Evolutionary conservation across 1,140 invertebrate genomes (phyloP).

Genomic region (Luehdorfia chinensis): DNA sequence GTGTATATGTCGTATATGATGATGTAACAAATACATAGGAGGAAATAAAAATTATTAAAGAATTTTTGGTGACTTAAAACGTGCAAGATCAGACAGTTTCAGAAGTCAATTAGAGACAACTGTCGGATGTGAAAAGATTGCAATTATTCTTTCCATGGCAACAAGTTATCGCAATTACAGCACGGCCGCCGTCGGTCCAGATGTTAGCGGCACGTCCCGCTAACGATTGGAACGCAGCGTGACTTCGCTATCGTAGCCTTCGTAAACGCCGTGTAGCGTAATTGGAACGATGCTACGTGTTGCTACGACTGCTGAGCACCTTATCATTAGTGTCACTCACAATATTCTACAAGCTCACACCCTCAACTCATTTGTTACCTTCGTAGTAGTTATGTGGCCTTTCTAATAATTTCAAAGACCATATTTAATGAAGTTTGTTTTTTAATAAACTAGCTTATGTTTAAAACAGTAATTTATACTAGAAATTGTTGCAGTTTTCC

Average conservation of each 20-base stretch:
- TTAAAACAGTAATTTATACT: no score
- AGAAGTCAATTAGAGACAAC: conserved; percentile 4
- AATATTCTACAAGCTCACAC: conserved; percentile 37
- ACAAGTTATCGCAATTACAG: conserved; percentile 50
- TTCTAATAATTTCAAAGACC: background rate
- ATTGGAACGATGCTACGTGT: conserved; percentile 67
- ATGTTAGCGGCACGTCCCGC: conserved; percentile 62
- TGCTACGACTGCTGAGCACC: conserved; percentile 56
- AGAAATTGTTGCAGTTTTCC: no score
- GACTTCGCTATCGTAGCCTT: conserved; percentile 40
- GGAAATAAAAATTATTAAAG: no score
- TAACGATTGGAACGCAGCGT: conserved; percentile 63
- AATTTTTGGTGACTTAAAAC: no score
- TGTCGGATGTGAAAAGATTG: conserved; percentile 6
- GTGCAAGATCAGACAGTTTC: no score
- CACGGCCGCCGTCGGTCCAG: conserved; percentile 39
- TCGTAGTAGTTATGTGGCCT: background rate
- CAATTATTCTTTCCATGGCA: conserved; percentile 20
- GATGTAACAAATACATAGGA: no score
- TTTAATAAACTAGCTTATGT: no score
- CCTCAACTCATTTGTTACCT: conserved; percentile 2
- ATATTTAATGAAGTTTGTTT: no score
- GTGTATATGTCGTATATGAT: no score
- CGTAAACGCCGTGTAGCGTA: conserved; percentile 39
- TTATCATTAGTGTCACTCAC: conserved; percentile 72